These are phyloP conservation scores for Tiliqua scincoides DNA, from an alignment of 2,113 vertebrate species.

Conservation along the genomic window DNA sequence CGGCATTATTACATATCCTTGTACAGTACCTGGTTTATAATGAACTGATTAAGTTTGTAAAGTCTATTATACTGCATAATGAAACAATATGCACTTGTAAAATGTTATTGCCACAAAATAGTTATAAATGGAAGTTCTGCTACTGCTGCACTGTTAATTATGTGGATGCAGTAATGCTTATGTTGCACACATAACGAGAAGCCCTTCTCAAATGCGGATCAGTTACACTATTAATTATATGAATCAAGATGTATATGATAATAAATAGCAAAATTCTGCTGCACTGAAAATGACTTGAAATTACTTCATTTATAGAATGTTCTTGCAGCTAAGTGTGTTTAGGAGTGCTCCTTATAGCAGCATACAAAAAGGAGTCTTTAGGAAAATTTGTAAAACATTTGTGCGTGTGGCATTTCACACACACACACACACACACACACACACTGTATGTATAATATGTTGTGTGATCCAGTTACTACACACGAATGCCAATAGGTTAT, in stretches of 20 bases:
- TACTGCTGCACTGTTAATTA: slow-evolving; percentile 32
- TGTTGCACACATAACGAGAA: slow-evolving; percentile 15
- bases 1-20: not conserved
- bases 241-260: slow-evolving; percentile 31
- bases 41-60: slow-evolving; percentile 32
- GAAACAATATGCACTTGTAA: slow-evolving; percentile 40
- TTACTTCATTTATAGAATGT: slow-evolving; percentile 5
- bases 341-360: not conserved
- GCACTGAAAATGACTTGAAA: not conserved
- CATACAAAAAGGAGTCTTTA: not conserved
- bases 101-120: slow-evolving; percentile 44
- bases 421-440: not conserved
- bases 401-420: not conserved
- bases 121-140: slow-evolving; percentile 43
- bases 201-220: slow-evolving; percentile 19
- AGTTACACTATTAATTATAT: not conserved
- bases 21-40: not conserved
- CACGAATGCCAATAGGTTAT: not conserved
- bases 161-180: slow-evolving; percentile 36
- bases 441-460: not conserved
- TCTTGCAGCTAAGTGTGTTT: not conserved
- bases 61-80: slow-evolving; percentile 37
- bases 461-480: too few species aligned
- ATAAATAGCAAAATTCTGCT: slow-evolving; percentile 7
- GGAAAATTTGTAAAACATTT: too few species aligned